Conservation (phyloP, 2,113 vertebrate genomes). For the Centropristis striata region DNA sequence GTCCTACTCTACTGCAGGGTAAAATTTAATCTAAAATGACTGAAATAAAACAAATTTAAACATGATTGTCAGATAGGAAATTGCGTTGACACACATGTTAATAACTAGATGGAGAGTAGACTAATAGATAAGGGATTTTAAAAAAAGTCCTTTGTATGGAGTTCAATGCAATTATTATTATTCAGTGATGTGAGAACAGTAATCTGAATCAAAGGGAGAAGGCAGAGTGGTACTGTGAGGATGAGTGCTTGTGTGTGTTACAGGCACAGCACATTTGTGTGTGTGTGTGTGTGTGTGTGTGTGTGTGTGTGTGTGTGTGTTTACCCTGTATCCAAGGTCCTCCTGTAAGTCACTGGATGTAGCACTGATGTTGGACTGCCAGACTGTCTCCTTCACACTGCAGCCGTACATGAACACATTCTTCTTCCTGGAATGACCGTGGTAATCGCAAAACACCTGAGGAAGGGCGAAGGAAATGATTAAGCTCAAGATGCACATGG, state of each 20-base stretch:
- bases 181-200: slow-evolving; percentile 19
- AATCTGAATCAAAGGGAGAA: not conserved
- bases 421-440: slow-evolving; percentile 99
- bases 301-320: not conserved
- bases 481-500: not conserved
- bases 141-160: too few species aligned
- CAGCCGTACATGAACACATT: slow-evolving; percentile 99
- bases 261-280: not conserved
- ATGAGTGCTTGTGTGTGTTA: not conserved
- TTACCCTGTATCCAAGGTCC: slow-evolving; percentile 93
- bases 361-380: slow-evolving; percentile 90
- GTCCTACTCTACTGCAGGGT: not conserved
- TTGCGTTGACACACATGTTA: not conserved
- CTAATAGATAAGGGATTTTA: not conserved
- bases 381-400: slow-evolving; percentile 97
- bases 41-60: not conserved
- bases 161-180: slow-evolving; percentile 1
- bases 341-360: slow-evolving; percentile 91
- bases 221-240: not conserved
- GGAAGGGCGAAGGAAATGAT: not conserved
- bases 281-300: not conserved
- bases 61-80: slow-evolving; percentile 1
- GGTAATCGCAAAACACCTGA: slow-evolving; percentile 92
- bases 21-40: slow-evolving; percentile 6
- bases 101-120: not conserved